Evolutionary conservation across 2,113 vertebrate species (phyloP).

Genomic region (Heterocephalus glaber): DNA sequence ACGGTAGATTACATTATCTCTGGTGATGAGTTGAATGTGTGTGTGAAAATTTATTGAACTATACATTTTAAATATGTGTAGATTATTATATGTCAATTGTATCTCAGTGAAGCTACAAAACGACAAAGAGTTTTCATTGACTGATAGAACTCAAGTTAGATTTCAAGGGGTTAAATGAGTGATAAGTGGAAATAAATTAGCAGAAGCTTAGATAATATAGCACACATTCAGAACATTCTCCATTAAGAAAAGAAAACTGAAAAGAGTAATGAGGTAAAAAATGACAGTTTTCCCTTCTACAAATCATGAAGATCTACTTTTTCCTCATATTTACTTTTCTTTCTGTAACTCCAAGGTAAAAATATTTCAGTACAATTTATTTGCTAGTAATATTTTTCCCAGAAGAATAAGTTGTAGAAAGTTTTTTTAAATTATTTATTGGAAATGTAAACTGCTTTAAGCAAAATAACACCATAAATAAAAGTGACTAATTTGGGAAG

Average conservation of each 20-base stretch:
- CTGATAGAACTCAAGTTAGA: not conserved
- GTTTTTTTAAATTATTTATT: conserved; percentile 72
- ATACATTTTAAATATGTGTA: not conserved
- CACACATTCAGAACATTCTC: not conserved
- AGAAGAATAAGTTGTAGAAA: conserved; percentile 43
- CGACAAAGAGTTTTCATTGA: not conserved
- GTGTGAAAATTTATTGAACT: not conserved
- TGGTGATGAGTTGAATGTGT: no score
- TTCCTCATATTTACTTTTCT: not conserved
- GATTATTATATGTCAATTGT: not conserved
- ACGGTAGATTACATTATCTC: not conserved
- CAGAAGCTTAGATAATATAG: rapidly evolving
- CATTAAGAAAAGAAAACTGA: not conserved
- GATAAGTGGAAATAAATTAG: not conserved
- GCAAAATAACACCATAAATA: conserved; percentile 41
- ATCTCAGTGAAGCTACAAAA: not conserved
- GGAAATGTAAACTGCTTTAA: conserved; percentile 48
- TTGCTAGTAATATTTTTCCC: not conserved
- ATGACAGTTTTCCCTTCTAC: not conserved
- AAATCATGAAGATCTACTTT: not conserved
- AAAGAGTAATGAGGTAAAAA: not conserved
- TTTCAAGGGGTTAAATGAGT: not conserved
- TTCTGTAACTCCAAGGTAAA: not conserved
- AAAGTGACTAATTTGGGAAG: conserved; percentile 58
- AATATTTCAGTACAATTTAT: not conserved